phyloP scores from a whole-genome alignment of 2,797 vertebrate genomes.

The Threskiornis aethiopicus region DNA sequence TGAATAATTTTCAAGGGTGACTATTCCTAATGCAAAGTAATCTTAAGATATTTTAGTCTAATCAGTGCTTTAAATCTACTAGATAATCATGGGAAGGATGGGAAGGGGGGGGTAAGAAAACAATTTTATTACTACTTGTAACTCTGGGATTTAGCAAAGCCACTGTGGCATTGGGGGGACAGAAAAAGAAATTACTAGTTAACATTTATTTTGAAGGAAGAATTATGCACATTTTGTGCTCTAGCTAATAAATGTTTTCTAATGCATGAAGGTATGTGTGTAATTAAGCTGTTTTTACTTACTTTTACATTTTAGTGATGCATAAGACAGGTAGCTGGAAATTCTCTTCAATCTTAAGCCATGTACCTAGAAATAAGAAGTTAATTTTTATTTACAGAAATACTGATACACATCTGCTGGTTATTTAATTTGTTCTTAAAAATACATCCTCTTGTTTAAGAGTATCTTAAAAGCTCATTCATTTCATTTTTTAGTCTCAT shows the following conservation, averaged over 20 bases:
- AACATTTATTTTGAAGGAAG: background rate
- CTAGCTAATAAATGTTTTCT: background rate
- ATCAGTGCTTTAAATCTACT: background rate
- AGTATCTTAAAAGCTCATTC: background rate
- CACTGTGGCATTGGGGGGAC: background rate
- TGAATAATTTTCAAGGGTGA: background rate
- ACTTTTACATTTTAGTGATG: background rate
- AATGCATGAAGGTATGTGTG: background rate
- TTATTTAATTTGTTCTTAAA: background rate
- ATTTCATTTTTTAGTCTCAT: background rate
- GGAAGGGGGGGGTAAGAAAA: background rate
- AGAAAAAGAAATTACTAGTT: background rate
- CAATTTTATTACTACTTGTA: background rate
- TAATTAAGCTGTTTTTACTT: background rate
- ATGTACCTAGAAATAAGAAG: background rate
- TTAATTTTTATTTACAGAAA: background rate
- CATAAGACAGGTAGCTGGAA: background rate
- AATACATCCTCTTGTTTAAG: background rate
- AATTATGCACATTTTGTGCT: background rate
- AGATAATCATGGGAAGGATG: background rate
- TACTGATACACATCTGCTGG: background rate
- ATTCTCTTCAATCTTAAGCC: background rate
- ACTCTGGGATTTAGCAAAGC: background rate
- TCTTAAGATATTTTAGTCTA: background rate
- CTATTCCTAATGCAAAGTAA: background rate